A percentile compares a stretch with the other conserved stretches of the same genome.
Evolutionary conservation across 2,113 vertebrate genomes (phyloP).

Genomic region (Chlorodrepanis virens): DNA sequence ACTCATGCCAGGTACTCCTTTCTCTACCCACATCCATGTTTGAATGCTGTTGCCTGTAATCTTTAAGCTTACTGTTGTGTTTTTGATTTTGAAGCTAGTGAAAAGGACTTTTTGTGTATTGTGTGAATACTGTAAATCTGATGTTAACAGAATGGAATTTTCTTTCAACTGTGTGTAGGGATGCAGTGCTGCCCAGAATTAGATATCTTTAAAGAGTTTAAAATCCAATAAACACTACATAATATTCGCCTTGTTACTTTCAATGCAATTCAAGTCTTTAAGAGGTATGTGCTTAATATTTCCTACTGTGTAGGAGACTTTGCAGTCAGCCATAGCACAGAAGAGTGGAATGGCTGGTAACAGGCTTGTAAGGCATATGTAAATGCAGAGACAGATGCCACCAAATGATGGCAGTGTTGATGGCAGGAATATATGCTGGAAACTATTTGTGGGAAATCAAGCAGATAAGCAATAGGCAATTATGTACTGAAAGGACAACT

Average conservation of each 20-base stretch:
- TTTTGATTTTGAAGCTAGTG: slow-evolving; percentile 79
- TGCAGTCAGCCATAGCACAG: slow-evolving; percentile 71
- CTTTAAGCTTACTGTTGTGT: slow-evolving; percentile 89
- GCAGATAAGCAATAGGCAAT: slow-evolving; percentile 23
- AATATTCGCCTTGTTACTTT: slow-evolving; percentile 84
- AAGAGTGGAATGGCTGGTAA: slow-evolving; percentile 69
- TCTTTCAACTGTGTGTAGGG: slow-evolving; percentile 85
- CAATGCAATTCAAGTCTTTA: slow-evolving; percentile 84
- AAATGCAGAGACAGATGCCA: slow-evolving; percentile 56
- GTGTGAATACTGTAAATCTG: slow-evolving; percentile 75
- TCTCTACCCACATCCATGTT: slow-evolving; percentile 99
- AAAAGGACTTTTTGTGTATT: slow-evolving; percentile 80
- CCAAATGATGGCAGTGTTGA: slow-evolving; percentile 13
- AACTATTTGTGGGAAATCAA: slow-evolving; percentile 36
- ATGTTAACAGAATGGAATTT: slow-evolving; percentile 82
- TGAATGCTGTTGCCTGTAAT: slow-evolving; percentile 99
- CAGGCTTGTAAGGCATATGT: slow-evolving; percentile 53
- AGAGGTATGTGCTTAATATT: slow-evolving; percentile 87
- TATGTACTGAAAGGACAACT: slow-evolving; percentile 45
- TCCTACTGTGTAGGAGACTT: slow-evolving; percentile 83
- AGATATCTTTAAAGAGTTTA: slow-evolving; percentile 84
- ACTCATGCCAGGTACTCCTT: slow-evolving; percentile 99
- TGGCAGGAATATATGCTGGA: slow-evolving; percentile 61
- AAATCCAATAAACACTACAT: slow-evolving; percentile 82
- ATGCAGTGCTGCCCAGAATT: slow-evolving; percentile 87